A percentile compares a stretch with the other conserved stretches of the same genome.
Evolutionary conservation across 1,140 invertebrate species (phyloP).

Genomic region (Antheraea mylitta): DNA sequence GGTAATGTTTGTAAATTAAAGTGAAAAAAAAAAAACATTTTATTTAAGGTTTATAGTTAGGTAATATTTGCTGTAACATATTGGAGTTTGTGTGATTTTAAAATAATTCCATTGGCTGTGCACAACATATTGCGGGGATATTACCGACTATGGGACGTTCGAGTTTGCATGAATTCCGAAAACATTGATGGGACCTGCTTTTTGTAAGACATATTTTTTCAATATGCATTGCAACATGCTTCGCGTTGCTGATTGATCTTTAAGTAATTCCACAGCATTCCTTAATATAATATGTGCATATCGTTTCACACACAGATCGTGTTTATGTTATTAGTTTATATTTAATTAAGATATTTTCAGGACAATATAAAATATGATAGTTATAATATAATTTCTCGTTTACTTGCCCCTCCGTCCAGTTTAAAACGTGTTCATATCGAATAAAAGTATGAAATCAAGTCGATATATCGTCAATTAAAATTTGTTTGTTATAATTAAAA

Average conservation of each 20-base stretch:
- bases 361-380: too few relatives aligned
- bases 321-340: not conserved
- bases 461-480: not conserved
- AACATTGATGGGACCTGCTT: slow-evolving; percentile 40
- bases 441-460: slow-evolving; percentile 31
- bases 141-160: slow-evolving; percentile 29
- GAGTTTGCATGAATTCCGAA: slow-evolving; percentile 62
- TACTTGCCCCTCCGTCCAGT: slow-evolving; percentile 68
- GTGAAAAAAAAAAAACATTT: slow-evolving; percentile 62
- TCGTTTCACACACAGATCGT: too few relatives aligned
- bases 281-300: too few relatives aligned
- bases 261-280: too few relatives aligned
- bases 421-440: slow-evolving; percentile 67
- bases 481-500: not conserved
- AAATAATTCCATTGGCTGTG: not conserved
- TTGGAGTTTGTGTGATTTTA: slow-evolving; percentile 35
- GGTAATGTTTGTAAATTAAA: slow-evolving; percentile 61
- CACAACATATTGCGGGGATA: slow-evolving; percentile 46
- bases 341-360: not conserved
- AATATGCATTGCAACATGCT: not conserved
- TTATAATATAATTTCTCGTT: slow-evolving; percentile 47
- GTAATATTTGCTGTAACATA: slow-evolving; percentile 48
- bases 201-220: not conserved
- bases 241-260: not conserved
- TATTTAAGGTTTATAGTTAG: slow-evolving; percentile 70